Percentiles rank a stretch among this genome's conserved stretches.
phyloP scores from a whole-genome alignment of 1,140 invertebrate genomes.

The Saccostrea cuccullata region DNA sequence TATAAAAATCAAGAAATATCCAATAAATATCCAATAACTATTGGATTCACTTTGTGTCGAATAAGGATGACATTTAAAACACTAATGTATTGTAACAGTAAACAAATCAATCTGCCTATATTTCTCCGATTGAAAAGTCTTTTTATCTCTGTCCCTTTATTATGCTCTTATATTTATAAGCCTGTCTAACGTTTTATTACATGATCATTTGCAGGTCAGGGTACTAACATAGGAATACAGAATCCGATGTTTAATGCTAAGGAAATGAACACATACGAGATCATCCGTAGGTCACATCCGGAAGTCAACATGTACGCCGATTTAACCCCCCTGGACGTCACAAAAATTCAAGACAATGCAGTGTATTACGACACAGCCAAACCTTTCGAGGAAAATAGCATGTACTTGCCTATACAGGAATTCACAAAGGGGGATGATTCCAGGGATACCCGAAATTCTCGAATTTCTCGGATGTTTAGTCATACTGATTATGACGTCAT shows the following conservation, averaged over 20 bases:
- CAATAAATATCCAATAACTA: too few relatives aligned
- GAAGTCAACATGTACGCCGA: neutral
- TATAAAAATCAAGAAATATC: too few relatives aligned
- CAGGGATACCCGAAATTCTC: neutral
- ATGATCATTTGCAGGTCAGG: neutral
- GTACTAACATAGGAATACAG: neutral
- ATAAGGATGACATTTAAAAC: too few relatives aligned
- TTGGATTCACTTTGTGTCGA: too few relatives aligned
- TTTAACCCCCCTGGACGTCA: neutral
- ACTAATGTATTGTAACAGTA: too few relatives aligned
- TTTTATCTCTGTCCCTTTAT: too few relatives aligned
- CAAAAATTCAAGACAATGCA: neutral
- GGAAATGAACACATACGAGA: slow-evolving; percentile 20
- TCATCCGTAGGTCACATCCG: neutral
- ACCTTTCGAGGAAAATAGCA: neutral
- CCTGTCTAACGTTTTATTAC: neutral
- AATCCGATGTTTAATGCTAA: neutral
- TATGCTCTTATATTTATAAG: too few relatives aligned
- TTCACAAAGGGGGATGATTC: neutral
- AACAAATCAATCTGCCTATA: too few relatives aligned
- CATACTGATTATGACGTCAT: neutral
- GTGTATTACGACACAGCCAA: neutral
- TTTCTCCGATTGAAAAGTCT: too few relatives aligned
- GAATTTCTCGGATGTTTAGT: neutral
- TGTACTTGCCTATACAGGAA: neutral